A percentile compares a stretch with the other conserved stretches of the same genome.
Conservation (phyloP, 2,113 vertebrate species). For the Mugil cephalus region DNA sequence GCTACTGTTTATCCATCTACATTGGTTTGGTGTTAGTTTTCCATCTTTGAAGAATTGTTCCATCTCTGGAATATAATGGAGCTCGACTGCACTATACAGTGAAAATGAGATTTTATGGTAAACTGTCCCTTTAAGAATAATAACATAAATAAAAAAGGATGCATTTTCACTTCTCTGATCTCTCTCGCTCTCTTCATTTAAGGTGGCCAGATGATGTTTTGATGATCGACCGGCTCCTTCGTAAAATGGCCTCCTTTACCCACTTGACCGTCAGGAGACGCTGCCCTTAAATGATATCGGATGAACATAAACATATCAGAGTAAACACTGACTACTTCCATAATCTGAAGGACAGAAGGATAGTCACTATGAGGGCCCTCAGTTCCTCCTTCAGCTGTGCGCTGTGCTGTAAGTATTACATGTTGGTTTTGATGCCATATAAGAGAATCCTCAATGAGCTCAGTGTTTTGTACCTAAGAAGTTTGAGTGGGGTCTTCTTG, state of each 20-base stretch:
- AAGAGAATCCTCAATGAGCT: background rate
- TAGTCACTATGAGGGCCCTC: slow-evolving; percentile 17
- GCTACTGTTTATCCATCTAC: too few species aligned
- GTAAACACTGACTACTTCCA: background rate
- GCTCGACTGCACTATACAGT: too few species aligned
- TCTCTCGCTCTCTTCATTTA: background rate
- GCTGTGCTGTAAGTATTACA: slow-evolving; percentile 47
- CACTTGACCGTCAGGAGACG: slow-evolving; percentile 11
- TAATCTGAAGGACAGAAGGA: slow-evolving; percentile 6
- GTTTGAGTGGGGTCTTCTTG: background rate
- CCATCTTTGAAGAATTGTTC: too few species aligned
- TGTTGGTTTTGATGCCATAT: background rate
- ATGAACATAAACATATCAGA: slow-evolving; percentile 9
- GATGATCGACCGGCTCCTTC: background rate
- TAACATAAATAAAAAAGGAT: background rate
- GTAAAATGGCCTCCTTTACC: background rate
- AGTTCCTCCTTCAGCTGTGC: slow-evolving; percentile 12
- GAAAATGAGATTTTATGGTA: too few species aligned
- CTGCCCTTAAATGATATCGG: background rate
- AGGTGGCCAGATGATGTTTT: slow-evolving; percentile 25
- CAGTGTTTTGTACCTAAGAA: background rate
- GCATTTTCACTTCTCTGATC: background rate
- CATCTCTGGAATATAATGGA: too few species aligned
- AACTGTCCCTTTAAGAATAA: too few species aligned
- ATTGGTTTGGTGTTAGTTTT: too few species aligned